Percentiles rank a stretch among this genome's conserved stretches.
Evolutionary conservation across 2,797 vertebrate genomes (phyloP).

Genomic region (Bradypus variegatus): DNA sequence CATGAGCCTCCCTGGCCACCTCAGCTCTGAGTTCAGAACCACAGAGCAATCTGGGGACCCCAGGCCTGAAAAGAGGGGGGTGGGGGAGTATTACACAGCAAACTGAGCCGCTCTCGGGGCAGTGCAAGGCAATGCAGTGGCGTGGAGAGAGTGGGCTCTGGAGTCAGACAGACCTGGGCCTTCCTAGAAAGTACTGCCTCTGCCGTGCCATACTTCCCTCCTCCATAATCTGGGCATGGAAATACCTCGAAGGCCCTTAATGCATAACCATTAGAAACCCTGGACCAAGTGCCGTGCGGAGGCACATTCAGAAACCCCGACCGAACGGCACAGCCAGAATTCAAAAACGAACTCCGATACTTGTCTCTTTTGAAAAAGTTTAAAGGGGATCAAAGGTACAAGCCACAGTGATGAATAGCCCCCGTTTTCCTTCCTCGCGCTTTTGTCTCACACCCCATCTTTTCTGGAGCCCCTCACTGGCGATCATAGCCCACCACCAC

Average conservation of each 20-base stretch:
- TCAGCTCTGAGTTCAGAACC: background rate
- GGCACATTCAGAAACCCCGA: too few relatives aligned
- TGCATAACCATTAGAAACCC: background rate
- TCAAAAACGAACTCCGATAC: rapidly evolving
- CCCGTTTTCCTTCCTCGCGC: background rate
- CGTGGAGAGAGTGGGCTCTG: rapidly evolving
- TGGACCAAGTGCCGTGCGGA: background rate
- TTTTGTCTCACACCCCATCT: rapidly evolving
- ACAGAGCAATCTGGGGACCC: background rate
- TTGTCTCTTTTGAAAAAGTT: background rate
- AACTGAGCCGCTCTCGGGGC: rapidly evolving
- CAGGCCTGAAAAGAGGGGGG: background rate
- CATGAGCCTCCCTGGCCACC: rapidly evolving
- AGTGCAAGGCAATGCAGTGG: rapidly evolving
- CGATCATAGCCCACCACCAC: background rate
- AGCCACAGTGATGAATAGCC: rapidly evolving
- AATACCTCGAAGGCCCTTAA: background rate
- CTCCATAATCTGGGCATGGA: rapidly evolving
- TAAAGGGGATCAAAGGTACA: background rate
- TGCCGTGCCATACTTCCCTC: background rate
- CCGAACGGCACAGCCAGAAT: background rate
- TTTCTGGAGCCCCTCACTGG: background rate
- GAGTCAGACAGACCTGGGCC: background rate
- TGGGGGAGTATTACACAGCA: background rate
- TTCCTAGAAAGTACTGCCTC: background rate